A percentile compares a stretch with the other conserved stretches of the same genome.
These are phyloP conservation scores for Latrodectus hesperus DNA, from an alignment of 2,888 invertebrate genomes.

Conservation along the genomic window DNA sequence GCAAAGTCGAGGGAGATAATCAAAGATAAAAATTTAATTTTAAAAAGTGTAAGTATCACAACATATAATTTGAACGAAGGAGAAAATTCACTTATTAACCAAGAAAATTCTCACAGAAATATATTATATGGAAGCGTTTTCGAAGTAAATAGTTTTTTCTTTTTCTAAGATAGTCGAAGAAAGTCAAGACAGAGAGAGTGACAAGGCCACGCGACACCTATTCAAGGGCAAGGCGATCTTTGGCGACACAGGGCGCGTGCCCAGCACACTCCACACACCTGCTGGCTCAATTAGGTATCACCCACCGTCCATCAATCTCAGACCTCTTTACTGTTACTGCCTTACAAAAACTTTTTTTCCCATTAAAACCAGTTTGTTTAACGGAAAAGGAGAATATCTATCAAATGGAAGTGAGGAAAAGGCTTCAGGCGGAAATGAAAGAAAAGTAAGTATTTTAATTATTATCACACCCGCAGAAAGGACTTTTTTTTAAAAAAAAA, in stretches of 20 bases:
- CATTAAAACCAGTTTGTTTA: constrained; percentile 25
- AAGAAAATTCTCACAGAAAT: too few relatives aligned
- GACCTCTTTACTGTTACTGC: background rate
- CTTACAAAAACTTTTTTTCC: background rate
- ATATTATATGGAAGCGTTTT: too few relatives aligned
- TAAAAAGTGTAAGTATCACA: too few relatives aligned
- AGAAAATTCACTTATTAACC: too few relatives aligned
- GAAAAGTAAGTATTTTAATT: constrained; percentile 4
- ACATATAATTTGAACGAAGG: too few relatives aligned
- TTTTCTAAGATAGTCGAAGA: too few relatives aligned
- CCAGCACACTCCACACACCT: constrained; percentile 63
- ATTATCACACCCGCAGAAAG: background rate
- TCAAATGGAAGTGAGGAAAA: background rate
- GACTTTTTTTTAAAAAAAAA: background rate
- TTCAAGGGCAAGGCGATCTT: constrained; percentile 63
- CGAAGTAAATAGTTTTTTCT: too few relatives aligned
- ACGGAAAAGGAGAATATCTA: constrained; percentile 4
- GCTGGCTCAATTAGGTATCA: constrained; percentile 36
- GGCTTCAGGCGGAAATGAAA: background rate
- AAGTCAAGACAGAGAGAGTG: background rate
- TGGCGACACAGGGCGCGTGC: constrained; percentile 67
- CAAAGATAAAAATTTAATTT: too few relatives aligned
- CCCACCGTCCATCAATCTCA: constrained; percentile 26
- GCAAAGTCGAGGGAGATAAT: too few relatives aligned
- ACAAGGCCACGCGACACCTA: constrained; percentile 66